Percentiles rank a stretch among this genome's conserved stretches.
These are phyloP conservation scores for Acanthiza pusilla DNA, from an alignment of 2,797 vertebrate genomes.

Conservation along the genomic window DNA sequence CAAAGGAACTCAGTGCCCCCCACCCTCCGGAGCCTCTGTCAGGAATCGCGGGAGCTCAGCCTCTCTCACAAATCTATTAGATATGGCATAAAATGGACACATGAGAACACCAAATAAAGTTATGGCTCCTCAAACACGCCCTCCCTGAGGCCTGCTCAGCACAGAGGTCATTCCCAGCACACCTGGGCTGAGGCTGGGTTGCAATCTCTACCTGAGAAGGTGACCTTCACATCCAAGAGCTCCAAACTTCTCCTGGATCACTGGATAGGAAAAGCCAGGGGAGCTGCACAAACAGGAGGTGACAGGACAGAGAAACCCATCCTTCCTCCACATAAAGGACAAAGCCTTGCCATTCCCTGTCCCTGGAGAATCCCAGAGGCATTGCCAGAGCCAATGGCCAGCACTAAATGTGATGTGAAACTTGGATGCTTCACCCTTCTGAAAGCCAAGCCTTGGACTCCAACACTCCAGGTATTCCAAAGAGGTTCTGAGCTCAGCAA, in stretches of 20 bases:
- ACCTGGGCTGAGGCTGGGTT: not conserved
- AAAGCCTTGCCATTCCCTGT: rapidly evolving
- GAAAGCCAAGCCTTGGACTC: not conserved
- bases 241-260: not conserved
- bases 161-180: not conserved
- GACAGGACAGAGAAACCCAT: not conserved
- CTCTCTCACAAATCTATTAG: not conserved
- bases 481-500: not conserved
- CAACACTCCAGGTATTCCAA: not conserved
- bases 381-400: not conserved
- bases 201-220: not conserved
- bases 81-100: rapidly evolving
- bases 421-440: not conserved
- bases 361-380: not conserved
- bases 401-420: not conserved
- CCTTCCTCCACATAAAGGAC: not conserved
- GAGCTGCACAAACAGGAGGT: not conserved
- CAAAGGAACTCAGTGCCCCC: not conserved
- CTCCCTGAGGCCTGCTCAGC: not conserved
- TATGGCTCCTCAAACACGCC: not conserved
- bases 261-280: not conserved
- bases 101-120: not conserved
- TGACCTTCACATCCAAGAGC: not conserved
- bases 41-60: not conserved
- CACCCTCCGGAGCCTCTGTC: not conserved